These are phyloP conservation scores for Hemibagrus wyckioides DNA, from an alignment of 2,113 vertebrate genomes.

Conservation along the genomic window DNA sequence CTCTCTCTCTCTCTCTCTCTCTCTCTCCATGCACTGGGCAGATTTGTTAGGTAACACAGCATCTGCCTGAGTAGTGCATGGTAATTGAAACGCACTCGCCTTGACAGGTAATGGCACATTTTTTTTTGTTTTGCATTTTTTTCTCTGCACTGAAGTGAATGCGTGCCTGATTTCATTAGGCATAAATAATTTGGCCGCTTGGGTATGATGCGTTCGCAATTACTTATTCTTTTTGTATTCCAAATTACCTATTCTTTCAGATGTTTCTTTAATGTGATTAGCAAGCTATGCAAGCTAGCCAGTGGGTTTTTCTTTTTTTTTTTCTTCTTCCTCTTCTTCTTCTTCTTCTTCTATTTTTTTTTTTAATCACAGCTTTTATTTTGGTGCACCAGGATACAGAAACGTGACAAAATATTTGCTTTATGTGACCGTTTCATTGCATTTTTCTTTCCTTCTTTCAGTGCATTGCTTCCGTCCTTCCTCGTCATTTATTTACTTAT, in stretches of 20 bases:
- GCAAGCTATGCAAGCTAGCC: conserved; percentile 69
- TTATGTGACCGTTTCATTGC: not conserved
- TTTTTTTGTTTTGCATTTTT: conserved; percentile 69
- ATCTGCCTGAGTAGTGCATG: conserved; percentile 55
- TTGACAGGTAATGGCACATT: conserved; percentile 74
- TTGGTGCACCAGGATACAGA: not conserved
- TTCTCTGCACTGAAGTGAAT: conserved; percentile 70
- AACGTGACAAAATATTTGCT: not conserved
- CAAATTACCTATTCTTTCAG: conserved; percentile 79
- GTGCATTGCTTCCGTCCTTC: not conserved
- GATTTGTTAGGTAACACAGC: conserved; percentile 23
- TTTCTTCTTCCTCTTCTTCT: conserved; percentile 37
- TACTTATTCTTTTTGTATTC: conserved; percentile 66
- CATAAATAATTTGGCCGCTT: conserved; percentile 83
- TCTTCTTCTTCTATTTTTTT: conserved; percentile 45
- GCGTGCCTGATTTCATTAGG: conserved; percentile 74
- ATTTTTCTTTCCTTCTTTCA: too few species aligned
- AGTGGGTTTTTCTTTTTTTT: conserved; percentile 66
- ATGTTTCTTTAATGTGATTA: conserved; percentile 80
- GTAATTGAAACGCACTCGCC: conserved; percentile 57
- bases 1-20: not conserved
- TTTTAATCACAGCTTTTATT: not conserved
- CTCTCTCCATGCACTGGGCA: not conserved
- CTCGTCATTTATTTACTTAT: not conserved
- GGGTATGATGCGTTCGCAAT: conserved; percentile 73